phyloP scores from a whole-genome alignment of 2,113 vertebrate genomes.

The Stigmatopora argus region DNA sequence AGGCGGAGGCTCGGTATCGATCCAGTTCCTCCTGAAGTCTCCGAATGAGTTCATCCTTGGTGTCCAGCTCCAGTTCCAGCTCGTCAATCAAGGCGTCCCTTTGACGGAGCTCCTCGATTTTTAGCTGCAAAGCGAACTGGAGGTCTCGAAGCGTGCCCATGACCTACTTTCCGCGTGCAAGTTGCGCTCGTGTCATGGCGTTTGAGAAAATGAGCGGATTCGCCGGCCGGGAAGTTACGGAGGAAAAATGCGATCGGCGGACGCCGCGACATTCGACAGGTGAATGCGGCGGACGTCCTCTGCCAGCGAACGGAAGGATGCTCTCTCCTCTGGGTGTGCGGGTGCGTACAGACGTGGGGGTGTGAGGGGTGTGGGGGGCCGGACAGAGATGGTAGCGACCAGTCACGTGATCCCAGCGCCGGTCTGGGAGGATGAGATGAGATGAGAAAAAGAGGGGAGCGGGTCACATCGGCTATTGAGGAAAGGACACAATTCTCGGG shows the following conservation, averaged over 20 bases:
- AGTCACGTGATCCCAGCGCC: slow-evolving; percentile 52
- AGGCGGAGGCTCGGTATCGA: slow-evolving; percentile 58
- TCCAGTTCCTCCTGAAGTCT: slow-evolving; percentile 74
- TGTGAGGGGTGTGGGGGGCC: slow-evolving; percentile 19
- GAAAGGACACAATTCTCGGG: not conserved
- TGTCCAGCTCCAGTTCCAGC: slow-evolving; percentile 71
- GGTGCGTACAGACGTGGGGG: slow-evolving; percentile 8
- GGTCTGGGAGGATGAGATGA: not conserved
- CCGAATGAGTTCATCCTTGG: slow-evolving; percentile 75
- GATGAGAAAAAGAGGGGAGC: not conserved
- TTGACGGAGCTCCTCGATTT: slow-evolving; percentile 75
- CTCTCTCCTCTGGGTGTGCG: slow-evolving; percentile 22
- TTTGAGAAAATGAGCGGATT: not conserved
- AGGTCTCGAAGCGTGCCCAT: slow-evolving; percentile 76
- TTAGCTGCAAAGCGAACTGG: slow-evolving; percentile 73
- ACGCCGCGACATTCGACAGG: slow-evolving; percentile 31
- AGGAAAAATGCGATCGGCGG: not conserved
- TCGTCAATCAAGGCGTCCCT: slow-evolving; percentile 74
- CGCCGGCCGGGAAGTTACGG: not conserved
- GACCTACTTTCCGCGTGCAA: slow-evolving; percentile 14
- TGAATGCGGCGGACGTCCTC: slow-evolving; percentile 22
- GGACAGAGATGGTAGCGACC: slow-evolving; percentile 35
- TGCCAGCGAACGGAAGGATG: slow-evolving; percentile 38
- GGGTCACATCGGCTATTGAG: not conserved
- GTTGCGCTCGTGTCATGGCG: not conserved